Evolutionary conservation across 2,888 invertebrate species (phyloP).

Genomic region (Monopis laevigella): DNA sequence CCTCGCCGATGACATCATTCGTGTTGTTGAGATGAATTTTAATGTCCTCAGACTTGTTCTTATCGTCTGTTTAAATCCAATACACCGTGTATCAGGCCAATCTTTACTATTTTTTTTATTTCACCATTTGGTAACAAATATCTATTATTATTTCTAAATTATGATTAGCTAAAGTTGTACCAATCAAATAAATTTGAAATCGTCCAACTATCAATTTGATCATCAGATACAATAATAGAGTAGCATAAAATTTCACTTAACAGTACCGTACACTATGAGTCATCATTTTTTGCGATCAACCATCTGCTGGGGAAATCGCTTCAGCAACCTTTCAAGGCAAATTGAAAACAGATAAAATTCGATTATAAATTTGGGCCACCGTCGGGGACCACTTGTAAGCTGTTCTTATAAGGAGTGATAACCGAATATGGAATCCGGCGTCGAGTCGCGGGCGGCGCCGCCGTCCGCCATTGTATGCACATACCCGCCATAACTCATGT

Average conservation of each 20-base stretch:
- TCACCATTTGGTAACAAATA: too few relatives aligned
- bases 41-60: too few relatives aligned
- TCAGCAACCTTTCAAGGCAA: conserved; percentile 24
- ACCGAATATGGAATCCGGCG: conserved; percentile 29
- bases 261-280: conserved; percentile 1
- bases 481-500: conserved; percentile 36
- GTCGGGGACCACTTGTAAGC: conserved; percentile 41
- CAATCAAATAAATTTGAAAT: too few relatives aligned
- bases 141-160: too few relatives aligned
- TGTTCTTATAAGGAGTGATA: conserved; percentile 49
- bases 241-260: conserved; percentile 5
- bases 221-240: background rate
- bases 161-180: too few relatives aligned
- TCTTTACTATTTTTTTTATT: too few relatives aligned
- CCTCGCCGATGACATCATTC: conserved; percentile 43
- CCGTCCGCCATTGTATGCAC: conserved; percentile 31
- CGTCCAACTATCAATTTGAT: conserved; percentile 2
- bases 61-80: too few relatives aligned
- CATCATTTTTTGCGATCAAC: background rate
- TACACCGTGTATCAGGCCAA: too few relatives aligned
- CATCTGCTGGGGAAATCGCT: conserved; percentile 2
- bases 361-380: too few relatives aligned
- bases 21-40: conserved; percentile 39
- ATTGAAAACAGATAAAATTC: conserved; percentile 33
- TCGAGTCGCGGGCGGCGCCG: conserved; percentile 39